Percentiles rank a stretch among this genome's conserved stretches.
Conservation (phyloP, 2,888 invertebrate species). For the Drosophila neonasuta region DNA sequence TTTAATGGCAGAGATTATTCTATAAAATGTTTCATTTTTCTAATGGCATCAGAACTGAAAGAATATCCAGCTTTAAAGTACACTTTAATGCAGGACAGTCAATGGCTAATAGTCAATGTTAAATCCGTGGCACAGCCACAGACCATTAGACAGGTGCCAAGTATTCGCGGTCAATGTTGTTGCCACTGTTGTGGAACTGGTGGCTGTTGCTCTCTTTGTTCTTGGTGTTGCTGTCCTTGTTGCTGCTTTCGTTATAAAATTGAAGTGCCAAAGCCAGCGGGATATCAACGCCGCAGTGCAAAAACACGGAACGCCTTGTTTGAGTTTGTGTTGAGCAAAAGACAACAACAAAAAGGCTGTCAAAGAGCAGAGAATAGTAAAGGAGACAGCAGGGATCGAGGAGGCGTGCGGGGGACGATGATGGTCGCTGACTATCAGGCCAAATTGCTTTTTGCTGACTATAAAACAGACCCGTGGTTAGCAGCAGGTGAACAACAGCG, state of each 20-base stretch:
- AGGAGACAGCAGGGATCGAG: not conserved
- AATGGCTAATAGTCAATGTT: conserved; percentile 32
- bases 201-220: conserved; percentile 16
- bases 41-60: conserved; percentile 6
- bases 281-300: conserved; percentile 62
- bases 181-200: conserved; percentile 13
- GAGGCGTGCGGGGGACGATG: not conserved
- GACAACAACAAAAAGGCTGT: conserved; percentile 47
- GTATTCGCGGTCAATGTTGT: conserved; percentile 38
- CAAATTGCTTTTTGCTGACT: conserved; percentile 72
- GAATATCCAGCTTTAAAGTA: conserved; percentile 17
- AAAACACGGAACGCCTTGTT: conserved; percentile 54
- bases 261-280: conserved; percentile 74
- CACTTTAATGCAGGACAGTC: conserved; percentile 13
- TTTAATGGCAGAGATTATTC: conserved; percentile 58
- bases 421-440: conserved; percentile 45
- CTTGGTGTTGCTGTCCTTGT: conserved; percentile 19
- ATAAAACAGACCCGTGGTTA: conserved; percentile 44
- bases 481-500: conserved; percentile 45
- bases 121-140: conserved; percentile 9
- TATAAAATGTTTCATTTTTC: conserved; percentile 30
- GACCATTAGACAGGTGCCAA: conserved; percentile 70
- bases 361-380: conserved; percentile 17
- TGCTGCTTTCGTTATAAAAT: conserved; percentile 63
- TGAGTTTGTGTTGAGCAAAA: conserved; percentile 42